Evolutionary conservation across 2,888 invertebrate genomes (phyloP).

Genomic region (Hypolimnas misippus): DNA sequence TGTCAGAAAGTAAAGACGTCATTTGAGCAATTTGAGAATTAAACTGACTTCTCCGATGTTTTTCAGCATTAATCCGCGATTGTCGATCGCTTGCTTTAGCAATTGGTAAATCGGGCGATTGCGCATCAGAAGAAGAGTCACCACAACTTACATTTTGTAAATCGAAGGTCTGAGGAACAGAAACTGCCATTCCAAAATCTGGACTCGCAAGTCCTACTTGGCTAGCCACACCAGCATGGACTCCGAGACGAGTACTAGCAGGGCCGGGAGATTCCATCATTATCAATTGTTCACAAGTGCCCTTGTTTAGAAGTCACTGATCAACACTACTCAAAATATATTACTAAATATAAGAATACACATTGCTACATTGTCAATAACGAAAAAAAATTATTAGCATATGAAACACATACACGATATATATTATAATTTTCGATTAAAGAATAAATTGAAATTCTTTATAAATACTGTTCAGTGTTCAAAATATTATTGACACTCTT

Average conservation of each 20-base stretch:
- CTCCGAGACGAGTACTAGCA: conserved; percentile 55
- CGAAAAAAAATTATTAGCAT: not conserved
- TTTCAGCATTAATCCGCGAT: conserved; percentile 94
- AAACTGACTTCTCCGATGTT: conserved; percentile 94
- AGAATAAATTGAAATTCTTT: not conserved
- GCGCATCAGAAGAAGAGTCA: conserved; percentile 77
- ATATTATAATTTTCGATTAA: not conserved
- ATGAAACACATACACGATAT: not conserved
- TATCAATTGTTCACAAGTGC: conserved; percentile 41
- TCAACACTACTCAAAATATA: conserved; percentile 39
- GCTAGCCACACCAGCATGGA: conserved; percentile 56
- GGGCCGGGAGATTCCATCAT: conserved; percentile 67
- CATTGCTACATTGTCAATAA: conserved; percentile 22
- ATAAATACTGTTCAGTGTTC: not conserved
- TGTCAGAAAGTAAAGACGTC: conserved; percentile 92
- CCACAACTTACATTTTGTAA: conserved; percentile 58
- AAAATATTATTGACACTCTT: not conserved
- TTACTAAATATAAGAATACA: conserved; percentile 40
- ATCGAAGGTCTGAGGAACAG: conserved; percentile 59
- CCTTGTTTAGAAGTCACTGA: conserved; percentile 46
- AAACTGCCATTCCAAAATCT: conserved; percentile 61
- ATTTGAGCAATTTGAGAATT: conserved; percentile 93
- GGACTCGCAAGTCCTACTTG: conserved; percentile 55
- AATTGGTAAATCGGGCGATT: conserved; percentile 68
- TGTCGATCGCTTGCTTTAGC: conserved; percentile 88